These are phyloP conservation scores for Chydorus sphaericus DNA, from an alignment of 2,888 invertebrate genomes.

Conservation along the genomic window DNA sequence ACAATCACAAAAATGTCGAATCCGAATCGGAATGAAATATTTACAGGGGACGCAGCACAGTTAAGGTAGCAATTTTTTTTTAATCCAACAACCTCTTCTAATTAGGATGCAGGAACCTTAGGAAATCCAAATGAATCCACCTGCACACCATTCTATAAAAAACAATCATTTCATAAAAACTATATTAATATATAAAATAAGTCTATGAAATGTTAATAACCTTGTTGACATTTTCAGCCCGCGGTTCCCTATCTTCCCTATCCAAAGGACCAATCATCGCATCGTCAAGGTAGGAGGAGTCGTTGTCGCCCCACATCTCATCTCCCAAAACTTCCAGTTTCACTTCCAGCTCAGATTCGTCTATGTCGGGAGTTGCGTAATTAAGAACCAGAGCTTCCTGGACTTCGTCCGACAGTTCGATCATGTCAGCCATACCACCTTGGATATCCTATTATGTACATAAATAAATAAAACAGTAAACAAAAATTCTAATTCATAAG, in stretches of 20 bases:
- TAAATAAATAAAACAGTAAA: neutral
- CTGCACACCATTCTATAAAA: conserved; percentile 61
- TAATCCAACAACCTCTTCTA: too few species aligned
- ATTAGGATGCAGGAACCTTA: conserved; percentile 54
- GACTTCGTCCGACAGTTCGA: conserved; percentile 94
- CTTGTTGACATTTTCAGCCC: conserved; percentile 59
- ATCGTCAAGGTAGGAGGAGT: conserved; percentile 88
- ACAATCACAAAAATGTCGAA: too few species aligned
- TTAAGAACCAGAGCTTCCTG: conserved; percentile 87
- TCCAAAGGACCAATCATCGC: conserved; percentile 85
- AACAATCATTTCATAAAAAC: conserved; percentile 17
- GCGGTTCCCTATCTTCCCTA: conserved; percentile 80
- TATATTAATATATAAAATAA: neutral
- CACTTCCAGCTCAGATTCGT: conserved; percentile 94
- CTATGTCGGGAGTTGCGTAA: conserved; percentile 93
- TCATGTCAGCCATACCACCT: conserved; percentile 92
- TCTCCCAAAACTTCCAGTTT: conserved; percentile 88
- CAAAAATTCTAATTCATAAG: neutral
- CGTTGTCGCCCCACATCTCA: conserved; percentile 87
- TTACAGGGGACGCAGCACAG: neutral
- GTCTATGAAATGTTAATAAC: conserved; percentile 25
- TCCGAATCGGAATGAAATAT: neutral
- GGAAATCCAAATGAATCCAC: conserved; percentile 98
- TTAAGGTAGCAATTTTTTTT: too few species aligned
- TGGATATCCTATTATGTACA: conserved; percentile 67